Conservation (phyloP, 2,888 invertebrate species). For the Heliconius ethilla region DNA sequence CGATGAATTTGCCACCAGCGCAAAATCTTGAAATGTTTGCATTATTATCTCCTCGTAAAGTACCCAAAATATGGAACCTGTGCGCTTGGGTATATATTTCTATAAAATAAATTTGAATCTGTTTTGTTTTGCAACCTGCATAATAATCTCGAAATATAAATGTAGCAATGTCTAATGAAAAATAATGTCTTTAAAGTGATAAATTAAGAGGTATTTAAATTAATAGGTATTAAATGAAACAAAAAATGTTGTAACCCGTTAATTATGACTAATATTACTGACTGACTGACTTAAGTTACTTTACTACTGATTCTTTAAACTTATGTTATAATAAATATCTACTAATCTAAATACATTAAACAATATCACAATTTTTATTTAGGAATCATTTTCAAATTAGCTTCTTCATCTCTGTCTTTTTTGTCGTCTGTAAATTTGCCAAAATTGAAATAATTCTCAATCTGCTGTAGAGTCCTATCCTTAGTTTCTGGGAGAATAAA, state of each 20-base stretch:
- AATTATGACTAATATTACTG: background rate
- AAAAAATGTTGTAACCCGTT: background rate
- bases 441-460: conserved; percentile 54
- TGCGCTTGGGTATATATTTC: no score
- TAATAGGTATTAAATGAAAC: background rate
- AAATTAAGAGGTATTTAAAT: background rate
- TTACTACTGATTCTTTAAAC: background rate
- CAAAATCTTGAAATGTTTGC: no score
- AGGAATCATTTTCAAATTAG: conserved; percentile 48
- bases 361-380: conserved; percentile 17
- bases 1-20: no score
- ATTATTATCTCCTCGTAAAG: no score
- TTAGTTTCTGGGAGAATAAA: conserved; percentile 55
- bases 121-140: no score
- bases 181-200: no score
- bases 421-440: conserved; percentile 51
- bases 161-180: no score
- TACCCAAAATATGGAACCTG: no score
- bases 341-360: background rate
- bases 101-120: no score
- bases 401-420: conserved; percentile 49
- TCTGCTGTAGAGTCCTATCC: conserved; percentile 54
- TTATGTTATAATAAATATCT: background rate
- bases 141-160: no score
- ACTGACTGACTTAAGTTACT: background rate